phyloP scores from a whole-genome alignment of 2,888 invertebrate genomes.

The Lissonota sp. region DNA sequence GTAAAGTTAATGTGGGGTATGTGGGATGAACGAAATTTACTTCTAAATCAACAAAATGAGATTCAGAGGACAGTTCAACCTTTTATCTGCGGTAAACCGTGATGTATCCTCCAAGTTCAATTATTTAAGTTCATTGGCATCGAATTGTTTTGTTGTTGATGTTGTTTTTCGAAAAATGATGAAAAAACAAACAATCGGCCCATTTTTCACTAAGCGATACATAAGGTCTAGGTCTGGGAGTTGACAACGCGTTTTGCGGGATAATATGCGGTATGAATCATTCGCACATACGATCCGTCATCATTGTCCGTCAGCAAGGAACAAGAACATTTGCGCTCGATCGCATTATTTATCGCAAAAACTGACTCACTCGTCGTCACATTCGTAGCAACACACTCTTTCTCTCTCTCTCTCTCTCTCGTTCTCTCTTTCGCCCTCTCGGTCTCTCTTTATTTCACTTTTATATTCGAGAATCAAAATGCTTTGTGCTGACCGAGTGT shows the following conservation, averaged over 20 bases:
- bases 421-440: neutral
- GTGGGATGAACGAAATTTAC: too few species aligned
- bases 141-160: too few species aligned
- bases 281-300: constrained; percentile 63
- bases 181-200: too few species aligned
- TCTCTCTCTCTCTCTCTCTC: constrained; percentile 40
- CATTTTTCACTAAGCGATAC: too few species aligned
- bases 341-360: constrained; percentile 71
- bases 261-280: constrained; percentile 61
- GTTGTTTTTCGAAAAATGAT: too few species aligned
- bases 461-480: constrained; percentile 1
- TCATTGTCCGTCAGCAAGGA: constrained; percentile 70
- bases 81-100: too few species aligned
- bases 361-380: constrained; percentile 72
- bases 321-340: constrained; percentile 61
- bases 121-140: too few species aligned
- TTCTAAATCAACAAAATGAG: too few species aligned
- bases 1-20: too few species aligned
- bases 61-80: too few species aligned
- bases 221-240: neutral
- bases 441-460: neutral
- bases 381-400: neutral
- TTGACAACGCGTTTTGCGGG: constrained; percentile 5
- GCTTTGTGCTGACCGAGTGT: constrained; percentile 31
- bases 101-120: too few species aligned